phyloP scores from a whole-genome alignment of 2,888 invertebrate species.

The Smittia aterrima region DNA sequence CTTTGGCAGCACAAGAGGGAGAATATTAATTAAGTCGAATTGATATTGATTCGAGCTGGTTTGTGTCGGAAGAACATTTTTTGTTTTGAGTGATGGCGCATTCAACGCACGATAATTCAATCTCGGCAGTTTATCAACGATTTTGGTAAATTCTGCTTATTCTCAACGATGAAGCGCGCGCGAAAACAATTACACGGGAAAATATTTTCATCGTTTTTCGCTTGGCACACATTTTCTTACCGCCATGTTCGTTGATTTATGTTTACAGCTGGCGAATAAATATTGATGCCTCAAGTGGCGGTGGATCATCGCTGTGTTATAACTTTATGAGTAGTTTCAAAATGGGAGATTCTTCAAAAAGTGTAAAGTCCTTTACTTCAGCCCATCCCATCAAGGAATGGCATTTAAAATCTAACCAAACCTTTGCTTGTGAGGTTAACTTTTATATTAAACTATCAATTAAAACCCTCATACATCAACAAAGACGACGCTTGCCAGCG shows the following conservation, averaged over 20 bases:
- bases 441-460: no score
- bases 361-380: no score
- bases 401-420: no score
- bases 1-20: neutral
- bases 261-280: neutral
- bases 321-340: neutral
- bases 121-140: neutral
- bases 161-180: neutral
- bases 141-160: neutral
- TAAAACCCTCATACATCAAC: no score
- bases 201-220: neutral
- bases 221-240: neutral
- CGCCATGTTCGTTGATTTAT: neutral
- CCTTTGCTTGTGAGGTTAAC: no score
- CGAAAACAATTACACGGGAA: neutral
- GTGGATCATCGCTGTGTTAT: neutral
- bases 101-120: neutral
- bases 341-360: no score
- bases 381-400: no score
- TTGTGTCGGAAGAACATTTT: neutral
- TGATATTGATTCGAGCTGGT: neutral
- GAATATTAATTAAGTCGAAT: slow-evolving; percentile 15
- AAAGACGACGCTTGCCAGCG: no score
- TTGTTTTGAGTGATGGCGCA: neutral
- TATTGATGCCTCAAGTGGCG: neutral